Percentiles rank a stretch among this genome's conserved stretches.
Conservation (phyloP, 2,888 invertebrate genomes). For the Xanthorhoe designata region DNA sequence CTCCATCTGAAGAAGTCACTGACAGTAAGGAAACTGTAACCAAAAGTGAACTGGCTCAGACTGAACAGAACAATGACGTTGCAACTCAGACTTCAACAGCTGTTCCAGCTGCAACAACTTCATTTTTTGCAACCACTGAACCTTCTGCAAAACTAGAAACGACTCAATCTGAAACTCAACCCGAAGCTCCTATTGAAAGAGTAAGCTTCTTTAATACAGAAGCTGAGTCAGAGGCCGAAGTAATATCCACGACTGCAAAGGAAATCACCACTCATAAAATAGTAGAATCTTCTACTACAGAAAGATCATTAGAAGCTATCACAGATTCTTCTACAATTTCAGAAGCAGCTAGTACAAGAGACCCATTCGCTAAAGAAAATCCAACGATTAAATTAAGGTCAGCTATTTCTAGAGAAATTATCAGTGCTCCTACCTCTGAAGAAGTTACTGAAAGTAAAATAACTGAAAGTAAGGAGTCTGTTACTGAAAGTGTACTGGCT, state of each 20-base stretch:
- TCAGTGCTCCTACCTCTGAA: slow-evolving; percentile 59
- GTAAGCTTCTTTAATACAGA: slow-evolving; percentile 37
- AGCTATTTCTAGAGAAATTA: slow-evolving; percentile 71
- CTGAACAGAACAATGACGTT: slow-evolving; percentile 11
- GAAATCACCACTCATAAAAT: no score
- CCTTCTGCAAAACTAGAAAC: slow-evolving; percentile 24
- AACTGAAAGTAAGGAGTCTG: background rate
- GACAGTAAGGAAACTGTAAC: slow-evolving; percentile 11
- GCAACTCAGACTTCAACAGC: no score
- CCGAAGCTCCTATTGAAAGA: slow-evolving; percentile 38
- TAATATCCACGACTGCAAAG: slow-evolving; percentile 41
- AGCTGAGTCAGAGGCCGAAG: slow-evolving; percentile 34
- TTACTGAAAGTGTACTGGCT: background rate
- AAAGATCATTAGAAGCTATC: slow-evolving; percentile 47
- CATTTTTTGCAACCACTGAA: slow-evolving; percentile 25
- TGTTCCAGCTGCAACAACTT: slow-evolving; percentile 22
- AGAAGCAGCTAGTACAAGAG: slow-evolving; percentile 49
- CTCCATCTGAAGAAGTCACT: slow-evolving; percentile 54
- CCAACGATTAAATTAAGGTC: slow-evolving; percentile 72
- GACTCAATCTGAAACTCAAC: slow-evolving; percentile 24
- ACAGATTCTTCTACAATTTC: slow-evolving; percentile 47
- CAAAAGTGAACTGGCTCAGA: background rate
- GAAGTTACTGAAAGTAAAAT: slow-evolving; percentile 16
- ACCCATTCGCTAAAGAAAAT: slow-evolving; percentile 57
- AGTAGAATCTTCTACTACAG: slow-evolving; percentile 42